Percentiles rank a stretch among this genome's conserved stretches.
phyloP scores from a whole-genome alignment of 2,888 invertebrate genomes.

The Drosophila phalerata region DNA sequence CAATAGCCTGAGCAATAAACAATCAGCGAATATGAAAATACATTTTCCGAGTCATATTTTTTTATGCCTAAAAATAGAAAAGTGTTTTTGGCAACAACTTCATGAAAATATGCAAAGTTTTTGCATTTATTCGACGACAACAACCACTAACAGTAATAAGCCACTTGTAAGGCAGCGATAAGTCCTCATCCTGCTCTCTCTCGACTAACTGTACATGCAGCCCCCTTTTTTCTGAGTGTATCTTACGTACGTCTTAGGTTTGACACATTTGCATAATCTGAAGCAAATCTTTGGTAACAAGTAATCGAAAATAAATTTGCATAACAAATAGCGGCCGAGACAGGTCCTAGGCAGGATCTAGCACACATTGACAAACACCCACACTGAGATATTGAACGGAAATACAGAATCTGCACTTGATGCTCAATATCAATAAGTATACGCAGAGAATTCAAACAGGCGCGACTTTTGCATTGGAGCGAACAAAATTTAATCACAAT shows the following conservation, averaged over 20 bases:
- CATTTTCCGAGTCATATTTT: slow-evolving; percentile 67
- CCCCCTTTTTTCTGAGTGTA: background rate
- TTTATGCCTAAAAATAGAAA: slow-evolving; percentile 52
- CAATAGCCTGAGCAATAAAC: slow-evolving; percentile 68
- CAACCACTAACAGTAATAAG: slow-evolving; percentile 77
- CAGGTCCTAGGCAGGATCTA: slow-evolving; percentile 31
- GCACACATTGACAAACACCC: slow-evolving; percentile 17
- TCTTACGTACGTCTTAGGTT: slow-evolving; percentile 39
- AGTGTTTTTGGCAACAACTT: slow-evolving; percentile 30
- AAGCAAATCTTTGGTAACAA: slow-evolving; percentile 81
- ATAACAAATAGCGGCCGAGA: slow-evolving; percentile 72
- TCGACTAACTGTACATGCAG: background rate
- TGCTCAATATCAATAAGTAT: slow-evolving; percentile 59
- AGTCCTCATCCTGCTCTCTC: slow-evolving; percentile 14
- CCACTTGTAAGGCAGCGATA: slow-evolving; percentile 74
- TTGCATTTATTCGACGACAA: slow-evolving; percentile 49
- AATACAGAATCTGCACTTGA: slow-evolving; percentile 48
- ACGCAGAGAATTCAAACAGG: slow-evolving; percentile 23
- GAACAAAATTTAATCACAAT: slow-evolving; percentile 73
- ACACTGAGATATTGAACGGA: slow-evolving; percentile 6
- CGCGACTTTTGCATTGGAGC: slow-evolving; percentile 58
- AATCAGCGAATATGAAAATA: slow-evolving; percentile 68
- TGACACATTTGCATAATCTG: slow-evolving; percentile 77
- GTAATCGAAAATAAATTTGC: slow-evolving; percentile 82
- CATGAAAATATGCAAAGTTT: slow-evolving; percentile 71